phyloP scores from a whole-genome alignment of 1,140 invertebrate genomes.

The Lordiphosa clarofinis region DNA sequence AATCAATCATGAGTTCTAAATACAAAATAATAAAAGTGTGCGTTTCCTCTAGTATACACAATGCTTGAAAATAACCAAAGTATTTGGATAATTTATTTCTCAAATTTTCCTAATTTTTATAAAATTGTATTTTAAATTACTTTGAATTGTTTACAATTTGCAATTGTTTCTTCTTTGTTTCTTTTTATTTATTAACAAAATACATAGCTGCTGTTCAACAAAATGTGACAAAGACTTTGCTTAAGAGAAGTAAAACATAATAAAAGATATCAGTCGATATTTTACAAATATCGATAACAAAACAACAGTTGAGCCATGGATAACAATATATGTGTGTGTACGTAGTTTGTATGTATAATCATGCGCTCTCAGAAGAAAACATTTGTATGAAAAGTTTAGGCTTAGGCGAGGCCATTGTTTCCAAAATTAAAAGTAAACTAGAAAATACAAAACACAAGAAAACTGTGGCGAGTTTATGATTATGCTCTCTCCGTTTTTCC shows the following conservation, averaged over 20 bases:
- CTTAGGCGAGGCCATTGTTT: conserved; percentile 66
- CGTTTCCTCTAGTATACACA: too few relatives aligned
- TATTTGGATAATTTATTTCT: neutral
- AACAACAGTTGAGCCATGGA: conserved; percentile 43
- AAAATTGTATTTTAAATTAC: neutral
- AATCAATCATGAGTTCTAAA: conserved; percentile 58
- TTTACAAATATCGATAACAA: conserved; percentile 65
- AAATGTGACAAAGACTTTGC: conserved; percentile 48
- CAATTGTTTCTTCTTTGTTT: conserved; percentile 37
- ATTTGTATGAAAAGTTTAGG: conserved; percentile 14
- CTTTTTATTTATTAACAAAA: conserved; percentile 35
- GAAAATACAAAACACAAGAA: conserved; percentile 28
- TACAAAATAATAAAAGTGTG: conserved; percentile 9
- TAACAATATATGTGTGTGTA: neutral
- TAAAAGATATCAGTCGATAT: conserved; percentile 56
- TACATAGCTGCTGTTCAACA: conserved; percentile 74
- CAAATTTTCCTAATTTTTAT: conserved; percentile 8
- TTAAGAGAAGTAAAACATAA: conserved; percentile 39
- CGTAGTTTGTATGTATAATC: neutral
- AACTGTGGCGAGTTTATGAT: too few relatives aligned
- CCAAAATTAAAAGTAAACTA: conserved; percentile 45
- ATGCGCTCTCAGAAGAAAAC: conserved; percentile 44
- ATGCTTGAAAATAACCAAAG: too few relatives aligned
- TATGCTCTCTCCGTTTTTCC: too few relatives aligned
- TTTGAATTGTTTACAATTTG: neutral